phyloP scores from a whole-genome alignment of 2,113 vertebrate genomes.

The Petrocephalus zakoni region DNA sequence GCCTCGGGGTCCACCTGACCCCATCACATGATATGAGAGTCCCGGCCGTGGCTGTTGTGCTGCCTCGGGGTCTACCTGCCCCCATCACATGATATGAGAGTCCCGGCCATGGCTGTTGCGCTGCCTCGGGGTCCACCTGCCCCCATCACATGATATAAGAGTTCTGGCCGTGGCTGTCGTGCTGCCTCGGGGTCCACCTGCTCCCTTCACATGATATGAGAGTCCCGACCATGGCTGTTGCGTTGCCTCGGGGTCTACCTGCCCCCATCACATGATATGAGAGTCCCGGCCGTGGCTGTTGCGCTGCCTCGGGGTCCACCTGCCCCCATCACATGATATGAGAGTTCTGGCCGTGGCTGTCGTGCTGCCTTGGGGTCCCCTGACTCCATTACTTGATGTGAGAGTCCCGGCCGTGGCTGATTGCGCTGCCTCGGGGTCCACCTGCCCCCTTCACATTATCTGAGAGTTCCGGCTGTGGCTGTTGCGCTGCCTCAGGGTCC shows the following conservation, averaged over 20 bases:
- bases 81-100: background rate
- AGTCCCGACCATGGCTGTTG: background rate
- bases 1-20: background rate
- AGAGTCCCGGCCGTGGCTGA: too few species aligned
- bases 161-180: too few species aligned
- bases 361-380: background rate
- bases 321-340: background rate
- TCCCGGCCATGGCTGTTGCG: background rate
- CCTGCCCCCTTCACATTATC: background rate
- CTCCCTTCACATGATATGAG: background rate
- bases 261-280: background rate
- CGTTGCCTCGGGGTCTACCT: background rate
- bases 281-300: background rate
- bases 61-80: background rate
- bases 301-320: too few species aligned
- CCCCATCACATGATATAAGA: background rate
- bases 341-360: background rate
- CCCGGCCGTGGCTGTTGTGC: background rate
- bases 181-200: background rate
- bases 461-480: background rate
- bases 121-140: background rate
- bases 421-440: background rate
- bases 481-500: too few species aligned
- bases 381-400: too few species aligned
- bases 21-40: background rate